A percentile compares a stretch with the other conserved stretches of the same genome.
These are phyloP conservation scores for Magallana gigas DNA, from an alignment of 1,140 invertebrate species.

Conservation along the genomic window DNA sequence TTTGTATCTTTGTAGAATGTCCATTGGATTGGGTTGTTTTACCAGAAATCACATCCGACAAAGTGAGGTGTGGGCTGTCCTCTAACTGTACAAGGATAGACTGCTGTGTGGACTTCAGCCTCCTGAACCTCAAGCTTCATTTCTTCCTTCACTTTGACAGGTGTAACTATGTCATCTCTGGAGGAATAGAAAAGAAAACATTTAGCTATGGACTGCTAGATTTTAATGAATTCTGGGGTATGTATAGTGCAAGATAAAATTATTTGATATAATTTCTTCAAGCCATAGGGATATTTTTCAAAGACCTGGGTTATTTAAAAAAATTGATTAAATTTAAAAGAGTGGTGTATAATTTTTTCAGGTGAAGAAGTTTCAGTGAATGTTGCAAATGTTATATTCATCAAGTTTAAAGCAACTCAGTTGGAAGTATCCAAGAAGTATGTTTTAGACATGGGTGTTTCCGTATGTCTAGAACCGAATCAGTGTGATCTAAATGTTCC, in stretches of 20 bases:
- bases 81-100: neutral
- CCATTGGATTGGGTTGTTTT: neutral
- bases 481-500: neutral
- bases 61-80: neutral
- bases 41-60: neutral
- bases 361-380: neutral
- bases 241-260: neutral
- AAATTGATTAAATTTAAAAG: too few relatives aligned
- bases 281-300: too few relatives aligned
- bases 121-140: slow-evolving; percentile 7
- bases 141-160: slow-evolving; percentile 37
- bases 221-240: slow-evolving; percentile 23
- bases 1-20: neutral
- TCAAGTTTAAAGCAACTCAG: slow-evolving; percentile 20
- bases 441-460: slow-evolving; percentile 8
- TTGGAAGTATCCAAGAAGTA: slow-evolving; percentile 25
- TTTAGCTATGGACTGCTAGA: slow-evolving; percentile 22
- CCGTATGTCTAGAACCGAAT: slow-evolving; percentile 22
- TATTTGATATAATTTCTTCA: too few relatives aligned
- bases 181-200: slow-evolving; percentile 29
- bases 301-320: too few relatives aligned
- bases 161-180: slow-evolving; percentile 35
- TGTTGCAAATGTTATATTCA: slow-evolving; percentile 8
- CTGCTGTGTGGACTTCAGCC: slow-evolving; percentile 5
- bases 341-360: neutral